Base-by-base conservation (phyloP, 2,113 vertebrate species). In the Atrichornis clamosus region DNA sequence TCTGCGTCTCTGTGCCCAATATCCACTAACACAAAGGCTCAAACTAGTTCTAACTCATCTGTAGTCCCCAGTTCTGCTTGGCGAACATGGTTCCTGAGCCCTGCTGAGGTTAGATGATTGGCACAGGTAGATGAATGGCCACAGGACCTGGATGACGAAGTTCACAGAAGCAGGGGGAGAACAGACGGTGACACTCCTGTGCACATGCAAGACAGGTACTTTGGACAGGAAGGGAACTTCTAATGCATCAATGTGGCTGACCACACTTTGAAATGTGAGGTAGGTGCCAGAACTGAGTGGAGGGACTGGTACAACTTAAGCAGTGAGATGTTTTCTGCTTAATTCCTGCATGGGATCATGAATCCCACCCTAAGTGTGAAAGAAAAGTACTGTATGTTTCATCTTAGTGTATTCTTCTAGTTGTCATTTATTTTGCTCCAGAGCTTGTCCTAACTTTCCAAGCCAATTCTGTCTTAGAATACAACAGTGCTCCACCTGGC, bases 211-310 rank as follows among this genome's bases (percentile, higher is more conserved):
- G 23, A 42, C 1, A 7, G 9, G 13, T 16, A 26, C 33, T 44
- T 83, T 35, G 22, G 28, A 50, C 13, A 18, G 16, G 33, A 55
- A 87, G 6, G 19, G 26, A 75, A 50, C 7, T 27, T 72, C 19
- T 6, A 28, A 21, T 39, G 27, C 4, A 21, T 0, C 0, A 35
- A 23, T 10, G 39, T 2, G 4, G 10, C 13, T 44, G 28, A 35
- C 10, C 7, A 5, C 11, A 7, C 35, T 85, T 63, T 49, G 39
- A 63, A n/a, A 47, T 49, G 27, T 2, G 13, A 62, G 15, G n/a
- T 27, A 13, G 46, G 21, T 44, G 44, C 11, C 32, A 32, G 39
- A 53, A 39, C 5, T 59, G 37, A 44, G 22, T n/a, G 10, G 13
- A 64, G 6, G 3, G 12, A 49, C 13, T 5, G 8, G 13, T 4